These are phyloP conservation scores for Paraplagusia blochii DNA, from an alignment of 2,113 vertebrate genomes.

Conservation along the genomic window DNA sequence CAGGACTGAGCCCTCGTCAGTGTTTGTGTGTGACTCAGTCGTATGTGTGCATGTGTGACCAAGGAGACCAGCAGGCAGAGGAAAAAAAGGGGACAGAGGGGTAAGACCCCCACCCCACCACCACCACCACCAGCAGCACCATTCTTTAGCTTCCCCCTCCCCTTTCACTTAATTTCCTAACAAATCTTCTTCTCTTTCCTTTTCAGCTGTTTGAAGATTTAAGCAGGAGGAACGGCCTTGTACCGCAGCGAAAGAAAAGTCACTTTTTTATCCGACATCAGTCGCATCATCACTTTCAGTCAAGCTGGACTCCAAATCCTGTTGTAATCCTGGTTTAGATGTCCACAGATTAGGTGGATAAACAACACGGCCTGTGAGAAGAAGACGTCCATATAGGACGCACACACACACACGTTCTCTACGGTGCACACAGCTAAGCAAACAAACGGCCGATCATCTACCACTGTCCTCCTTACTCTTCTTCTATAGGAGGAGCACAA, in stretches of 20 bases:
- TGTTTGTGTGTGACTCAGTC: constrained; percentile 44
- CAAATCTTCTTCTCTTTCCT: constrained; percentile 33
- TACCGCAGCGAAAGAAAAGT: constrained; percentile 4
- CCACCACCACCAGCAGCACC: constrained; percentile 20
- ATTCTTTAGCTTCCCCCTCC: constrained; percentile 52
- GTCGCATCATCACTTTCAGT: constrained; percentile 1
- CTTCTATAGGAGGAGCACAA: constrained; percentile 31
- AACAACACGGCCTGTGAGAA: constrained; percentile 9
- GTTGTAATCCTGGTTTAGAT: constrained; percentile 38
- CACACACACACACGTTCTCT: constrained; percentile 13
- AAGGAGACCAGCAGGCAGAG: constrained; percentile 54
- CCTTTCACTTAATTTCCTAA: constrained; percentile 49
- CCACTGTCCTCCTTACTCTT: constrained; percentile 14
- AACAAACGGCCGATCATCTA: constrained; percentile 45
- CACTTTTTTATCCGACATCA: constrained; percentile 1
- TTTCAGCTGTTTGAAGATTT: constrained; percentile 14
- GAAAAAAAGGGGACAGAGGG: constrained; percentile 41
- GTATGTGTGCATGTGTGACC: constrained; percentile 60
- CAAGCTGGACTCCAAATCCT: constrained; percentile 33
- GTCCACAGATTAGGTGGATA: constrained; percentile 27
- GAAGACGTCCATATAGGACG: constrained; percentile 13
- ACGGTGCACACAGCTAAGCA: constrained; percentile 54
- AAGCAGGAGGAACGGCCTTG: constrained; percentile 16
- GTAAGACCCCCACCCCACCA: constrained; percentile 40
- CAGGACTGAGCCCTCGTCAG: constrained; percentile 69